phyloP scores from a whole-genome alignment of 2,888 invertebrate genomes.

The Eurytoma californica region DNA sequence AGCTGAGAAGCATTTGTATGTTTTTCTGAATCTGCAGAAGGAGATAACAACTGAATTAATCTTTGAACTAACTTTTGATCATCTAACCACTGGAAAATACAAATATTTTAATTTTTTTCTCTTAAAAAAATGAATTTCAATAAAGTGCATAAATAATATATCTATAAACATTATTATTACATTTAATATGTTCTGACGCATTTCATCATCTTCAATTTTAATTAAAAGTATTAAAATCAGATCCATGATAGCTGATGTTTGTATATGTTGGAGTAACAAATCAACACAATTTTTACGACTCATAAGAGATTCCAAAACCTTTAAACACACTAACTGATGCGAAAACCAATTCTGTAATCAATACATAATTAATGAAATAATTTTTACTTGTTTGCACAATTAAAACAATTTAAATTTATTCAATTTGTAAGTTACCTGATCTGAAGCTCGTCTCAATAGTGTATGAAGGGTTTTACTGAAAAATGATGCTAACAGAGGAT shows the following conservation, averaged over 20 bases:
- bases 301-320: conserved; percentile 94
- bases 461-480: conserved; percentile 96
- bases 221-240: conserved; percentile 90
- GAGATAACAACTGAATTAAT: conserved; percentile 81
- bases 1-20: conserved; percentile 92
- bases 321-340: conserved; percentile 92
- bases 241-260: conserved; percentile 96
- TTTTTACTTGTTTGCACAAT: conserved; percentile 8
- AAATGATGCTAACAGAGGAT: conserved; percentile 95
- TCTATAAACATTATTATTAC: conserved; percentile 75
- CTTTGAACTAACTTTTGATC: conserved; percentile 91
- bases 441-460: conserved; percentile 90
- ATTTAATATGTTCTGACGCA: conserved; percentile 83
- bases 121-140: conserved; percentile 10
- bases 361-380: conserved; percentile 17
- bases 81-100: conserved; percentile 87
- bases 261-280: conserved; percentile 90
- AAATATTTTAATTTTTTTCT: conserved; percentile 33
- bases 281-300: conserved; percentile 90
- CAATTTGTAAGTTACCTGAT: conserved; percentile 81
- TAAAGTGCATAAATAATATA: conserved; percentile 5
- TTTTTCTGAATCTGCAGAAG: conserved; percentile 83
- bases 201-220: conserved; percentile 85
- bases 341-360: conserved; percentile 88
- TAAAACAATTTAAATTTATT: conserved; percentile 2